These are phyloP conservation scores for Ceriagrion tenellum DNA, from an alignment of 2,888 invertebrate genomes.

Conservation along the genomic window DNA sequence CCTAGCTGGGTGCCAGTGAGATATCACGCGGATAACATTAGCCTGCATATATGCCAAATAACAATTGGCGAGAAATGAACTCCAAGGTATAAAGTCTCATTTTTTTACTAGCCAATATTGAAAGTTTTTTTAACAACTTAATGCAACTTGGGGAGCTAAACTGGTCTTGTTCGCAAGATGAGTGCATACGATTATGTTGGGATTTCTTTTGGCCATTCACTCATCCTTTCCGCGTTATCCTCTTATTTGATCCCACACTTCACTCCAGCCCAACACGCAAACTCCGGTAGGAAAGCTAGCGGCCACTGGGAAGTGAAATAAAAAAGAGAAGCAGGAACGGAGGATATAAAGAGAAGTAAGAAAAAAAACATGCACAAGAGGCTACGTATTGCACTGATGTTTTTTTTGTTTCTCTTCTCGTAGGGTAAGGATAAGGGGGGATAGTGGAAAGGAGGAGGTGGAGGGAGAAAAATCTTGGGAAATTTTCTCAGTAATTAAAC, in stretches of 20 bases:
- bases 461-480: not conserved
- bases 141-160: too few relatives aligned
- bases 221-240: not conserved
- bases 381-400: not conserved
- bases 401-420: not conserved
- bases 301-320: not conserved
- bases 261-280: not conserved
- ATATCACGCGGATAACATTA: too few relatives aligned
- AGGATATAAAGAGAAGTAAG: not conserved
- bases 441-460: not conserved
- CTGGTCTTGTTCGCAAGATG: too few relatives aligned
- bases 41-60: too few relatives aligned
- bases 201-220: not conserved
- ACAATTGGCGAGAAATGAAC: too few relatives aligned
- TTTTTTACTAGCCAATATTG: too few relatives aligned
- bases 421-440: too few relatives aligned
- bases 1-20: too few relatives aligned
- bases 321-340: not conserved
- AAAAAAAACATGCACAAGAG: not conserved
- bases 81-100: too few relatives aligned
- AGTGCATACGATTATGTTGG: too few relatives aligned
- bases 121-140: too few relatives aligned
- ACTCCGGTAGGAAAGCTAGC: not conserved
- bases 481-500: constrained; percentile 38
- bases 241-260: not conserved